Conservation (phyloP, 2,888 invertebrate genomes). For the Hoplodrina blanda region DNA sequence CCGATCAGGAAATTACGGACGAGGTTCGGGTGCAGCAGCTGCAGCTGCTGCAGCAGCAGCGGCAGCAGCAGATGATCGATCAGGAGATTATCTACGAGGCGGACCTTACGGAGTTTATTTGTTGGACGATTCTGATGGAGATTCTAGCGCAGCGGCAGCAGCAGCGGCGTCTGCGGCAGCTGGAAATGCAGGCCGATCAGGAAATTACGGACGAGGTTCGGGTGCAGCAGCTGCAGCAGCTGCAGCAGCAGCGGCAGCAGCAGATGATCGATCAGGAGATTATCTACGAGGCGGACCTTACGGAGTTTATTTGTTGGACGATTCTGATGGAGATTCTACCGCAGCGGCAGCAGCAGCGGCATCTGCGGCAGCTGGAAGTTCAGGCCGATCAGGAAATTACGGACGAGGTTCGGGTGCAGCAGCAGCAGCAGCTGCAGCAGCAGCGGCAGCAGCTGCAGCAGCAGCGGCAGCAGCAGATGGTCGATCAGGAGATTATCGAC, state of each 20-base stretch:
- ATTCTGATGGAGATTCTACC: not conserved
- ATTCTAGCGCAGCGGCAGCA: not conserved
- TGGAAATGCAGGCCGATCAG: not conserved
- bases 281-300: not conserved
- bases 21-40: not conserved
- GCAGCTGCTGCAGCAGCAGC: conserved; percentile 13
- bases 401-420: not conserved
- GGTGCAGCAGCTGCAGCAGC: not conserved
- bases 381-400: not conserved
- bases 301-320: not conserved
- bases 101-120: not conserved
- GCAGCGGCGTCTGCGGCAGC: not conserved
- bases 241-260: conserved; percentile 10
- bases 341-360: conserved; percentile 5
- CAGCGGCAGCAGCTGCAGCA: conserved; percentile 14
- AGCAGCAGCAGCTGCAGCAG: not conserved
- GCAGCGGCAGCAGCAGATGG: not conserved
- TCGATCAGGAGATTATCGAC: not conserved
- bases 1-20: not conserved
- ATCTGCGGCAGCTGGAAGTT: conserved; percentile 21
- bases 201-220: not conserved
- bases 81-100: not conserved
- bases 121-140: not conserved
- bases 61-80: conserved; percentile 1
- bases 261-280: not conserved